Evolutionary conservation across 30 jellyfish, hydroid and myxozoan species (phyloP), one percentile per base, ranked within the genome.

Genomic region (Catostylus mosaicus): DNA sequence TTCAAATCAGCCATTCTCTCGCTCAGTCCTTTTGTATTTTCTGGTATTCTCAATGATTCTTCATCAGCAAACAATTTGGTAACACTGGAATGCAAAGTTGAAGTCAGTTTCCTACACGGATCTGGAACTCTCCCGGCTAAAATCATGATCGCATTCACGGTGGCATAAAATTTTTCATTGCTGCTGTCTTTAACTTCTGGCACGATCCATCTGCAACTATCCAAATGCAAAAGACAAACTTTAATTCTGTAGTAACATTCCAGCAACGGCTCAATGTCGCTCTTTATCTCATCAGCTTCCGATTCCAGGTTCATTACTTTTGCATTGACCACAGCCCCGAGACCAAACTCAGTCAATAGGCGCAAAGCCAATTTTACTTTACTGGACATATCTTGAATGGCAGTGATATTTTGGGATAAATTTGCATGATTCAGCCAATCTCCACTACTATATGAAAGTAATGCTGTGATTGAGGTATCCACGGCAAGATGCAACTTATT

Each of bases 61-160:
- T 80, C 84, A 3, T 67, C 82, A 31, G 48, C 19, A 48, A 91
- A 91, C 45, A 91, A 45, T 22, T 52, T 67, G 35, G 38, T 37
- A 22, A 81, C 80, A 65, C 83, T 51, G 45, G 66, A 75, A 26
- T 85, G 90, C 71, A 91, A 77, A 19, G 96, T 71, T 26, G 75
- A 50, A 54, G 88, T 88, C 19, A 93, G 89, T 65, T 67, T 51
- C 14, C 96, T 83, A 62, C 99, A 93, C 34, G 75, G 78, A 7
- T 93, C 99, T 2, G 99, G 99, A 8, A 93, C 88, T 24, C 97
- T 88, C 60, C 93, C 95, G 24, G 90, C 81, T 6, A 93, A 80
- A 0, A 93, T 93, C 97, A 93, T 93, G 27, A 93, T 93, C 57
- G 99, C 99, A 68, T 93, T 93, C 5, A 93, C 87, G 32, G 99